Percentiles rank a stretch among this genome's conserved stretches.
Conservation (phyloP, 2,888 invertebrate genomes). For the Noctua pronuba region DNA sequence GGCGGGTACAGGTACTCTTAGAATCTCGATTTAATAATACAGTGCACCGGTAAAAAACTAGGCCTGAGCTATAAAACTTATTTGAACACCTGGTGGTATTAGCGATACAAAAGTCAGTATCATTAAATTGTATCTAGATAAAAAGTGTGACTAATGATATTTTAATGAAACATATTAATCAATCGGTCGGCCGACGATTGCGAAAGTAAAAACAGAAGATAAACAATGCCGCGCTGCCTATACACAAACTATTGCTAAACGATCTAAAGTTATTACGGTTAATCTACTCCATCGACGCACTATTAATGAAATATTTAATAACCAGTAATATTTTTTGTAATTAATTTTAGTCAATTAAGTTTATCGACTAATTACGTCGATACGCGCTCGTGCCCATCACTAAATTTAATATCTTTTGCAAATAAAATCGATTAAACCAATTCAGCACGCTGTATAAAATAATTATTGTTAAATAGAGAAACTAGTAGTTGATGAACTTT, state of each 20-base stretch:
- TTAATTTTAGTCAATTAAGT: conserved; percentile 62
- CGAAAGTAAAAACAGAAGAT: conserved; percentile 59
- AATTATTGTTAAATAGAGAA: conserved; percentile 76
- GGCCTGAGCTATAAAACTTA: conserved; percentile 43
- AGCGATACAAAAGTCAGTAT: conserved; percentile 41
- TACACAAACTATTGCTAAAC: conserved; percentile 47
- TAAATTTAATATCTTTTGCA: conserved; percentile 75
- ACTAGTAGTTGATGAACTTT: conserved; percentile 70
- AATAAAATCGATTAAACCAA: conserved; percentile 80
- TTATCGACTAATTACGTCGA: conserved; percentile 66
- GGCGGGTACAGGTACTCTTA: conserved; percentile 39
- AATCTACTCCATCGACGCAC: conserved; percentile 54
- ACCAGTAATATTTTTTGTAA: conserved; percentile 54
- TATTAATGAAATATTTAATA: conserved; percentile 59
- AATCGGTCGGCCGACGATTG: conserved; percentile 49
- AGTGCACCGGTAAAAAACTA: conserved; percentile 47
- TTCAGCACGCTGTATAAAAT: conserved; percentile 78
- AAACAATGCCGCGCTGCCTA: conserved; percentile 58
- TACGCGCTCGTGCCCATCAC: conserved; percentile 70
- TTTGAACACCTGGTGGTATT: conserved; percentile 59
- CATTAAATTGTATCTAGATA: conserved; percentile 60
- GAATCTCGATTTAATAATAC: conserved; percentile 40
- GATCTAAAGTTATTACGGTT: conserved; percentile 55
- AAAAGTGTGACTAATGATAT: conserved; percentile 65
- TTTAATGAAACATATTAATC: conserved; percentile 69